Evolutionary conservation across 2,113 vertebrate species (phyloP).

Genomic region (Brachypodius melanocephalos): DNA sequence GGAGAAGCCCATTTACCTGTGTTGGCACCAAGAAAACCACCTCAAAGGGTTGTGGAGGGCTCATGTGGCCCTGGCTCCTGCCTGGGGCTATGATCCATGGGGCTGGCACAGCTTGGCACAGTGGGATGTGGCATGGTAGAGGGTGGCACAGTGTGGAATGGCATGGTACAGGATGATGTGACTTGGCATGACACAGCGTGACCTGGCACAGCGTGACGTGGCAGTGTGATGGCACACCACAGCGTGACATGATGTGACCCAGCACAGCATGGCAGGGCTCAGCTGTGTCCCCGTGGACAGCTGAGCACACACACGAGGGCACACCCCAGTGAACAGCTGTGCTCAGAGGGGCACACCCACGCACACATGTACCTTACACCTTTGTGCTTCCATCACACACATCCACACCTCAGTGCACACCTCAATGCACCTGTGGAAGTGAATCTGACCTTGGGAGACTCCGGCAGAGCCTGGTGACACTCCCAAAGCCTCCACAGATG

Average conservation of each 20-base stretch:
- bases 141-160: background rate
- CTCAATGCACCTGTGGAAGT: no score
- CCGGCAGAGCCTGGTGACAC: background rate
- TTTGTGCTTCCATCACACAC: background rate
- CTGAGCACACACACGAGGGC: background rate
- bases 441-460: no score
- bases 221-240: background rate
- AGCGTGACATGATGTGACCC: rapidly evolving
- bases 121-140: background rate
- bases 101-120: background rate
- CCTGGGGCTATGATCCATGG: background rate
- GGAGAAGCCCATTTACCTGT: background rate
- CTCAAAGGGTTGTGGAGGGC: background rate
- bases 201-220: background rate
- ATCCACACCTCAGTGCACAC: background rate
- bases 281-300: rapidly evolving
- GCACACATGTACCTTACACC: rapidly evolving
- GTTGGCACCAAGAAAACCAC: background rate
- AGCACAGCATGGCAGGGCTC: background rate
- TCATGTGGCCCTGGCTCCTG: background rate
- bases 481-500: background rate
- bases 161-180: background rate
- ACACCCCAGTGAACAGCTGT: background rate
- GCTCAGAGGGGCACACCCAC: background rate
- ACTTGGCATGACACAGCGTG: background rate